Conservation (phyloP, 2,113 vertebrate genomes). For the Phalacrocorax carbo region DNA sequence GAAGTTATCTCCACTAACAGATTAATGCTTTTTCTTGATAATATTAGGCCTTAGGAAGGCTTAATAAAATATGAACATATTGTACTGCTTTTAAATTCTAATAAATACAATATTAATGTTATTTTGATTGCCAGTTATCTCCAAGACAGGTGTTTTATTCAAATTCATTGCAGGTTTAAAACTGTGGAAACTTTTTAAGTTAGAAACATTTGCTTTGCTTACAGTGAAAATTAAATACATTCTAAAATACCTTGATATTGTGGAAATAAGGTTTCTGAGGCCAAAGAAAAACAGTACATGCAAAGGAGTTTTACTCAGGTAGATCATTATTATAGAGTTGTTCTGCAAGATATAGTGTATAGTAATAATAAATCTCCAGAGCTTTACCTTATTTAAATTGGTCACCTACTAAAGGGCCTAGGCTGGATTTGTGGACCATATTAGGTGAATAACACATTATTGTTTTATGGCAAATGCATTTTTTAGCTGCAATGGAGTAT, state of each 20-base stretch:
- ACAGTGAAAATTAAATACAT: not conserved
- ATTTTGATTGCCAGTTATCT: not conserved
- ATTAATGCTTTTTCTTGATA: not conserved
- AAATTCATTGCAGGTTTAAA: not conserved
- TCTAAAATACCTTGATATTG: not conserved
- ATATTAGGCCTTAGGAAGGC: not conserved
- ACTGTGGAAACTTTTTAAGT: not conserved
- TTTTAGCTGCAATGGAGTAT: slow-evolving; percentile 17
- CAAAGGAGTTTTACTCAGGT: not conserved
- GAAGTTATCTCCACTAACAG: not conserved
- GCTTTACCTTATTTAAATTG: not conserved
- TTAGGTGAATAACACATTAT: not conserved
- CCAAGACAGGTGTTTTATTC: not conserved
- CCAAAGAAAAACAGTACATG: not conserved
- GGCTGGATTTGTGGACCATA: not conserved
- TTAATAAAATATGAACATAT: not conserved
- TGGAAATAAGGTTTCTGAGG: not conserved
- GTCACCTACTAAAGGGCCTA: not conserved
- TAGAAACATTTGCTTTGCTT: not conserved
- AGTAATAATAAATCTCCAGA: not conserved
- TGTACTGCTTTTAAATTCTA: not conserved
- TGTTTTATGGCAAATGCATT: not conserved
- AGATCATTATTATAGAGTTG: not conserved
- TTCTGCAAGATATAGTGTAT: not conserved
- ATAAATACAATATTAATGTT: not conserved